phyloP scores from a whole-genome alignment of 2,888 invertebrate species.

The Caenorhabditis macrosperma region DNA sequence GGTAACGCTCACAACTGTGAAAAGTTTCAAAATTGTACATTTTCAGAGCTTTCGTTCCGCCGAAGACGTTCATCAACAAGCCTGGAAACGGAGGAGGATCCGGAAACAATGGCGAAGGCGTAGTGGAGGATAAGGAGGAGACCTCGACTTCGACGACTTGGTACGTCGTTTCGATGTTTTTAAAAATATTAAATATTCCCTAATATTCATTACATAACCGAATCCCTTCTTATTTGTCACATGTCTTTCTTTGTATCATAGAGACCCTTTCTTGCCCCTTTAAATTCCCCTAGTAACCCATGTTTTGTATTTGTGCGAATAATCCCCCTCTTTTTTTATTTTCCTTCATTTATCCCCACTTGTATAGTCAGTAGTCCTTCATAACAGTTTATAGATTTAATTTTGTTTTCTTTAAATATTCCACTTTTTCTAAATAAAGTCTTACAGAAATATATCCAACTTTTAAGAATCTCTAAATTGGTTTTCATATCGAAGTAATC shows the following conservation, averaged over 20 bases:
- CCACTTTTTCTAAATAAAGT: conserved; percentile 21
- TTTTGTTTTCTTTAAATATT: background rate
- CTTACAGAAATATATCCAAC: no score
- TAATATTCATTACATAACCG: background rate
- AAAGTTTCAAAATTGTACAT: no score
- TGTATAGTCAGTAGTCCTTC: conserved; percentile 27
- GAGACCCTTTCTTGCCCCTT: background rate
- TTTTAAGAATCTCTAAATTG: no score
- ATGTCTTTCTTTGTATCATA: conserved; percentile 47
- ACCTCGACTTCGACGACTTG: conserved; percentile 75
- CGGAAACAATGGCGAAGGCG: conserved; percentile 27
- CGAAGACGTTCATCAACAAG: conserved; percentile 62
- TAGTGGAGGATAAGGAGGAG: conserved; percentile 41
- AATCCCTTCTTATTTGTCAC: conserved; percentile 8
- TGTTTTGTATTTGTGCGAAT: background rate
- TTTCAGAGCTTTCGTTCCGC: conserved; percentile 71
- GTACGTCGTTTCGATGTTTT: conserved; percentile 75
- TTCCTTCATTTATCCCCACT: background rate
- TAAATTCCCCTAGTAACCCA: background rate
- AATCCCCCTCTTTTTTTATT: background rate
- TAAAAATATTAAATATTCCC: conserved; percentile 67
- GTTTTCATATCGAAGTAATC: no score
- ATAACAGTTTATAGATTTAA: background rate
- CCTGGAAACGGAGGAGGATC: conserved; percentile 27
- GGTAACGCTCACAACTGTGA: conserved; percentile 41